A percentile compares a stretch with the other conserved stretches of the same genome.
phyloP scores from a whole-genome alignment of 2,797 vertebrate genomes.

The Leuciscus waleckii region DNA sequence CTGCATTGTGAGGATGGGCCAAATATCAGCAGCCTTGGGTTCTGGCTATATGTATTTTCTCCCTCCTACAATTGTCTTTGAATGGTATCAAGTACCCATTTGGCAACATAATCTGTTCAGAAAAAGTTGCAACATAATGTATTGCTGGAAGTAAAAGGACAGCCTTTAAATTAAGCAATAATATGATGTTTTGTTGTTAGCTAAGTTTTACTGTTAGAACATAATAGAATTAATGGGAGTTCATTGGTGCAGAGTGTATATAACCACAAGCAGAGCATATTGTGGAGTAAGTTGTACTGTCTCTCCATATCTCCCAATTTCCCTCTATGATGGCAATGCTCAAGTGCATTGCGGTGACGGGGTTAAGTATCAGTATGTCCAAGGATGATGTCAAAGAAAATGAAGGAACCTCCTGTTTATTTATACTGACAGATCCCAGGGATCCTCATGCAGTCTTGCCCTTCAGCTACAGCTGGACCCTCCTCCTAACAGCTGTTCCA shows the following conservation, averaged over 20 bases:
- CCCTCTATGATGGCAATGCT: neutral
- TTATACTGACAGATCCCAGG: constrained; percentile 41
- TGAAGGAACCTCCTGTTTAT: constrained; percentile 45
- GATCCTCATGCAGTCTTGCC: constrained; percentile 21
- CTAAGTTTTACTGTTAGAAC: neutral
- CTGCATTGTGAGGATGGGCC: neutral
- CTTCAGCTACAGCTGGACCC: constrained; percentile 43
- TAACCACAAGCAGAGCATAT: neutral
- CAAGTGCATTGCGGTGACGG: constrained; percentile 9
- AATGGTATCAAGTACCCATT: neutral
- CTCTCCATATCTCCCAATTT: neutral
- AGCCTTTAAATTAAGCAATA: neutral
- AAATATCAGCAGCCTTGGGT: neutral
- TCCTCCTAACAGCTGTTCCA: constrained; percentile 48
- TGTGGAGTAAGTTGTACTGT: neutral
- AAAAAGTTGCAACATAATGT: neutral
- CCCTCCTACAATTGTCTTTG: neutral
- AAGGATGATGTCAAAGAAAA: constrained; percentile 50
- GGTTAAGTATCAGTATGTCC: constrained; percentile 18
- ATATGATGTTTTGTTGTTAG: neutral
- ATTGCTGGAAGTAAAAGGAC: neutral
- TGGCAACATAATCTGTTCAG: neutral
- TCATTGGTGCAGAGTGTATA: neutral
- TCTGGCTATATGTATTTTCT: neutral
- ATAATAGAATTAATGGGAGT: neutral